These are phyloP conservation scores for Drosophila nasuta DNA, from an alignment of 1,140 invertebrate species.

Conservation along the genomic window DNA sequence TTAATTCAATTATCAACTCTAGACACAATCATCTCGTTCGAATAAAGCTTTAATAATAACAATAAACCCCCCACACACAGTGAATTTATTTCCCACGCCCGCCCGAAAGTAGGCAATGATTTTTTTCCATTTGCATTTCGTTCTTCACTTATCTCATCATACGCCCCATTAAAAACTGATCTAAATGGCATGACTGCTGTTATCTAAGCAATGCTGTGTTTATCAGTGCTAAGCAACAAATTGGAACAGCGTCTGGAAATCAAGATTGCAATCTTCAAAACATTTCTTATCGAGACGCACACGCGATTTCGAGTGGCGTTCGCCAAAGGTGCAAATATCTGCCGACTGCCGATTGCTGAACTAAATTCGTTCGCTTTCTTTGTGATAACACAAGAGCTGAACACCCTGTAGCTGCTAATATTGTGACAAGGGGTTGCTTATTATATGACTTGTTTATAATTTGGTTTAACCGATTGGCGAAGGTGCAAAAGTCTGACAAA, in stretches of 20 bases:
- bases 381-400: not conserved
- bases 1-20: slow-evolving; percentile 73
- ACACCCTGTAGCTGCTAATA: slow-evolving; percentile 13
- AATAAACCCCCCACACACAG: not conserved
- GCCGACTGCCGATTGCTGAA: slow-evolving; percentile 48
- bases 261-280: slow-evolving; percentile 6
- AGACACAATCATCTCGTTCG: slow-evolving; percentile 27
- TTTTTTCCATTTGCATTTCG: not conserved
- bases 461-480: not conserved
- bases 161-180: not conserved
- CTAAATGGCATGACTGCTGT: not conserved
- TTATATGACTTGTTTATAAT: not conserved
- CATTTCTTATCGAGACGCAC: slow-evolving; percentile 16
- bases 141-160: not conserved
- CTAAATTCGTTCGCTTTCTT: slow-evolving; percentile 10
- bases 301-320: slow-evolving; percentile 31
- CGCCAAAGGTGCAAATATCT: slow-evolving; percentile 45
- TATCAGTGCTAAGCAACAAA: slow-evolving; percentile 24
- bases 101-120: slow-evolving; percentile 34
- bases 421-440: not conserved
- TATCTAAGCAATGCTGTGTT: not conserved
- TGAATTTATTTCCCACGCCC: slow-evolving; percentile 31
- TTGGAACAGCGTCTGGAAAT: not conserved
- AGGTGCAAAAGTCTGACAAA: too few relatives aligned
- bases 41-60: slow-evolving; percentile 8